Evolutionary conservation across 2,888 invertebrate genomes (phyloP), one percentile per base, ranked within the genome.

Genomic region (Epirrita christyi): DNA sequence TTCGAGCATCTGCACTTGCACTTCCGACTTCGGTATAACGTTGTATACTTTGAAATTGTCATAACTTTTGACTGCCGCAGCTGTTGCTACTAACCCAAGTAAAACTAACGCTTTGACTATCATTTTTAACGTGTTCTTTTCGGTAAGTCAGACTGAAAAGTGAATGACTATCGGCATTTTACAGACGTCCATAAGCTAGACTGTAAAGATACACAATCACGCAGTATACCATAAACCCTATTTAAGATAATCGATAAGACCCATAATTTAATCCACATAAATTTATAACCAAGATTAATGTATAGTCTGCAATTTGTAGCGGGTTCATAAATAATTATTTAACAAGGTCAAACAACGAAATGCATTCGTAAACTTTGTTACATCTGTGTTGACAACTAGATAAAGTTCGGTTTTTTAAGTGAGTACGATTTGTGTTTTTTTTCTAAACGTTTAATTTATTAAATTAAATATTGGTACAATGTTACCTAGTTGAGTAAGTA

Each of bases 31-130:
- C 2, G 94, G 93, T 2, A 79, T 76, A 6, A 93, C 79, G 62
- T 93, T 85, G 63, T 92, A 94, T 10, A 94, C 93, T 69, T 92
- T 92, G 70, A 93, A 94, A 55, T 93, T 90, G 55, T 93, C 88
- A 68, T 92, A 94, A 50, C 86, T 80, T 55, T 66, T 71, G 8
- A 65, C 70, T 1, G 77, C 74, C 44, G 64, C 55, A 15, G 61
- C 55, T 36, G 62, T 29, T 27, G 59, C 55, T 44, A 63, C 44
- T 6, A 70, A 6, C 9, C 61, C 57, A 11, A 70, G 28, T 7
- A 75, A 15, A 5, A 47, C 15, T 15, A 68, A 55, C 42, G 59
- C 60, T 61, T 70, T 67, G 8, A 43, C 8, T 60, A 38, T 43
- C 59, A 59, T 59, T 40, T 45, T 40, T 2, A 41, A 51, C 51